Conservation (phyloP, 2,888 invertebrate genomes). For the Eupithecia subfuscata region DNA sequence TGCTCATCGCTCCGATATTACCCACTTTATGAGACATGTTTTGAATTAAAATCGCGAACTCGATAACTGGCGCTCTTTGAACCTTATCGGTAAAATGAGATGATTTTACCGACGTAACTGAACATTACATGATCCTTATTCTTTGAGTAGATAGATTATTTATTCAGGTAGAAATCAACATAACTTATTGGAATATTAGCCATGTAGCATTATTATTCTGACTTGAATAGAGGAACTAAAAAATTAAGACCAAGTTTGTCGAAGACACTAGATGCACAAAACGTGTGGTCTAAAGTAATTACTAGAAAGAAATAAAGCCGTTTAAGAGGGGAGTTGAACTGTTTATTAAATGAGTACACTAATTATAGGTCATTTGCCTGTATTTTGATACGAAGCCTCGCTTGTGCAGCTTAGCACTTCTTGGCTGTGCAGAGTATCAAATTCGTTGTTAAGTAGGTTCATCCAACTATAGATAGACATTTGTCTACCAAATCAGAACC, state of each 20-base stretch:
- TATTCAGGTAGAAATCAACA: neutral
- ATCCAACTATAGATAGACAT: neutral
- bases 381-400: constrained; percentile 29
- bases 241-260: neutral
- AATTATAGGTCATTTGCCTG: constrained; percentile 28
- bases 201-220: neutral
- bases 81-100: constrained; percentile 18
- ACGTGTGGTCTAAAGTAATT: constrained; percentile 14
- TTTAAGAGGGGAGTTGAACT: neutral
- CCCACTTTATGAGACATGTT: constrained; percentile 23
- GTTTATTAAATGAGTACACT: constrained; percentile 20
- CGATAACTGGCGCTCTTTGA: constrained; percentile 9
- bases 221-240: neutral
- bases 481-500: too few relatives aligned
- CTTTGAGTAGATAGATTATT: neutral
- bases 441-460: neutral
- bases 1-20: constrained; percentile 41
- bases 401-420: constrained; percentile 19
- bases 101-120: neutral
- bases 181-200: neutral
- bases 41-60: constrained; percentile 10
- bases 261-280: neutral
- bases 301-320: constrained; percentile 9
- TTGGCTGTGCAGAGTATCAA: constrained; percentile 4
- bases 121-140: neutral